These are phyloP conservation scores for Girardinichthys multiradiatus DNA, from an alignment of 2,113 vertebrate species.

Conservation along the genomic window DNA sequence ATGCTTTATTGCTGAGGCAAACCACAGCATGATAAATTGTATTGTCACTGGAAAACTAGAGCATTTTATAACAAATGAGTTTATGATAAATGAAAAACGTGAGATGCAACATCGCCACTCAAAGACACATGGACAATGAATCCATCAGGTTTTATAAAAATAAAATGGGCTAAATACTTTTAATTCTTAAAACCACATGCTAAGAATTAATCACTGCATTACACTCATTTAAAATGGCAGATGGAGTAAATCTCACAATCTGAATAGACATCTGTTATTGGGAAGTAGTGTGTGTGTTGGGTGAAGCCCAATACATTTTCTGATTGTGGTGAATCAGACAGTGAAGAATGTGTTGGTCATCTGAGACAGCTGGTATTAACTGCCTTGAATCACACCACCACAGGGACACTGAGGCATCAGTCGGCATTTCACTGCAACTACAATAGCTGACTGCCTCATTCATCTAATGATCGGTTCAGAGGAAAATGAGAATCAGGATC, in stretches of 20 bases:
- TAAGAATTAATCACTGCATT: constrained; percentile 9
- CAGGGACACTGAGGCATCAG: constrained; percentile 37
- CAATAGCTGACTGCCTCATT: not conserved
- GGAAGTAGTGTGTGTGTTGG: constrained; percentile 29
- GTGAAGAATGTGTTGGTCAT: constrained; percentile 57
- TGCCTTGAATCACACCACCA: constrained; percentile 32
- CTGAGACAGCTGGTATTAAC: constrained; percentile 57
- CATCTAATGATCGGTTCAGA: not conserved
- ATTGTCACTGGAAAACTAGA: constrained; percentile 17
- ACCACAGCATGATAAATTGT: not conserved
- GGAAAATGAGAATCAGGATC: not conserved
- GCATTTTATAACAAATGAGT: constrained; percentile 12
- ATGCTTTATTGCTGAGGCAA: constrained; percentile 7
- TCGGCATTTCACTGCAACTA: constrained; percentile 22
- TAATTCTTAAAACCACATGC: not conserved
- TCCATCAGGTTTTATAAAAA: constrained; percentile 12
- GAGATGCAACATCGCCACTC: not conserved
- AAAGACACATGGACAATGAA: not conserved
- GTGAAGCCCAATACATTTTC: constrained; percentile 40
- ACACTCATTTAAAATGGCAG: constrained; percentile 32
- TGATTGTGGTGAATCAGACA: constrained; percentile 55
- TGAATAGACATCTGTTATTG: constrained; percentile 46
- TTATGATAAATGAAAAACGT: not conserved
- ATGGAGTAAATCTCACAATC: constrained; percentile 41
- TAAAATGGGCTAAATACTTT: constrained; percentile 9